Conservation (phyloP, 64 coral and sea anemone genomes). For the Actinia equina region DNA sequence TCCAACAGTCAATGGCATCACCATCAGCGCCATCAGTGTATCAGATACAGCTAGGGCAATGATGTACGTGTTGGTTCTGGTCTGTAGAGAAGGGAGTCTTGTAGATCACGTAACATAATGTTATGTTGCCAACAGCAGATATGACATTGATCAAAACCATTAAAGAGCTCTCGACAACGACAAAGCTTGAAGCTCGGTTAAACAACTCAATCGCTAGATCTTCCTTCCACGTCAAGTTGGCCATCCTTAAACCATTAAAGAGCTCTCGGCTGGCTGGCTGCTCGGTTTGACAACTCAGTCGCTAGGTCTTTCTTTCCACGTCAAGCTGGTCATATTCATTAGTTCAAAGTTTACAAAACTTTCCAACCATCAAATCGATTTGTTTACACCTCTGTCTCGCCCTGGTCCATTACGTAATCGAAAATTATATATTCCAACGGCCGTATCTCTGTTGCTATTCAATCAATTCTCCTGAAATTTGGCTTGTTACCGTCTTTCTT, state of each 20-base stretch:
- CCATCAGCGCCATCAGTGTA: constrained; percentile 17
- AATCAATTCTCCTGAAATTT: no score
- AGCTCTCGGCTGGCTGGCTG: no score
- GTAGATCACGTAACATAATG: constrained; percentile 51
- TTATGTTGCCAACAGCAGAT: constrained; percentile 36
- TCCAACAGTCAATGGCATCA: constrained; percentile 26
- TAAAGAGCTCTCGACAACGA: constrained; percentile 28
- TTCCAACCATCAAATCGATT: no score
- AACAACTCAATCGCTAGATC: background rate
- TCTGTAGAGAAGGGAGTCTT: constrained; percentile 33
- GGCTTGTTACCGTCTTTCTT: no score
- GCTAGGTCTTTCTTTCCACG: no score
- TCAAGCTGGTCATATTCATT: background rate
- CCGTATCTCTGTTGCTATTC: no score
- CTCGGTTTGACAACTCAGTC: no score
- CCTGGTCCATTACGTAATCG: no score
- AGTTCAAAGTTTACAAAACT: no score
- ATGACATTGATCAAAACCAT: constrained; percentile 8
- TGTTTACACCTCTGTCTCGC: no score
- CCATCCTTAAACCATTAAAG: no score
- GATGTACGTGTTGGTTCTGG: constrained; percentile 26
- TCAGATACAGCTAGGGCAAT: constrained; percentile 10
- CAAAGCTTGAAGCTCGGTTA: background rate
- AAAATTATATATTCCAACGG: no score
- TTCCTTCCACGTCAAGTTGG: background rate